Percentiles rank a stretch among this genome's conserved stretches.
phyloP scores from a whole-genome alignment of 2,888 invertebrate species.

The Neria commutata region DNA sequence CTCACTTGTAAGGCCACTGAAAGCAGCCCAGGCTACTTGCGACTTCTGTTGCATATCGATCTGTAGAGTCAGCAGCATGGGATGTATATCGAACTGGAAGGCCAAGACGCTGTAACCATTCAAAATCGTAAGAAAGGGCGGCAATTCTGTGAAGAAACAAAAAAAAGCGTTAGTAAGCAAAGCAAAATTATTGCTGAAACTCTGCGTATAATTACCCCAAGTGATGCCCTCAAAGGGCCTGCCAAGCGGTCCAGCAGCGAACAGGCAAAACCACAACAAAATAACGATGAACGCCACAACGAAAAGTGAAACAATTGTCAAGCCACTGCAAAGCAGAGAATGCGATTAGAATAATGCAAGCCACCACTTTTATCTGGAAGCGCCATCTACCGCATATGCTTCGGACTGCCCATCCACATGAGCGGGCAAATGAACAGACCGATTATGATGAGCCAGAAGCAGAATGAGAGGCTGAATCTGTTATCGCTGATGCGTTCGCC shows the following conservation, averaged over 20 bases:
- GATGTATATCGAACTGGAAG: slow-evolving; percentile 82
- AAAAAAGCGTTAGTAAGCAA: slow-evolving; percentile 2
- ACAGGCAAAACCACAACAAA: slow-evolving; percentile 71
- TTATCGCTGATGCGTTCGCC: slow-evolving; percentile 73
- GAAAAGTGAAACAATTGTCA: slow-evolving; percentile 69
- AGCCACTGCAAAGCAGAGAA: slow-evolving; percentile 39
- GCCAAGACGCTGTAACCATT: slow-evolving; percentile 72
- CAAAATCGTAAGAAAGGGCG: slow-evolving; percentile 64
- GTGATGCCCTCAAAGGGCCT: slow-evolving; percentile 58
- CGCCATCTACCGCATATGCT: slow-evolving; percentile 84
- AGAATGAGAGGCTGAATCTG: slow-evolving; percentile 74
- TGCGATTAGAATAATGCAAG: slow-evolving; percentile 7
- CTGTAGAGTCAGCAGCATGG: slow-evolving; percentile 85
- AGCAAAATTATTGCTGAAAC: background rate
- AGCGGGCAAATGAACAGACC: slow-evolving; percentile 77
- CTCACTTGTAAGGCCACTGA: slow-evolving; percentile 73
- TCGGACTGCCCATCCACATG: slow-evolving; percentile 89
- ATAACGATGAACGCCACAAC: slow-evolving; percentile 71
- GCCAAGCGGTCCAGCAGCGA: slow-evolving; percentile 54
- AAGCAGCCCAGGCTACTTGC: slow-evolving; percentile 74
- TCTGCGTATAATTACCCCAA: slow-evolving; percentile 32
- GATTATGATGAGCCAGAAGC: slow-evolving; percentile 81
- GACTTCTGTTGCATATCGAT: slow-evolving; percentile 86
- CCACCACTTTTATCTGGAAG: background rate
- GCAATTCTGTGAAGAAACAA: slow-evolving; percentile 52